Percentiles rank a stretch among this genome's conserved stretches.
Evolutionary conservation across 2,797 vertebrate genomes (phyloP).

Genomic region (Hafferia zeledoni): DNA sequence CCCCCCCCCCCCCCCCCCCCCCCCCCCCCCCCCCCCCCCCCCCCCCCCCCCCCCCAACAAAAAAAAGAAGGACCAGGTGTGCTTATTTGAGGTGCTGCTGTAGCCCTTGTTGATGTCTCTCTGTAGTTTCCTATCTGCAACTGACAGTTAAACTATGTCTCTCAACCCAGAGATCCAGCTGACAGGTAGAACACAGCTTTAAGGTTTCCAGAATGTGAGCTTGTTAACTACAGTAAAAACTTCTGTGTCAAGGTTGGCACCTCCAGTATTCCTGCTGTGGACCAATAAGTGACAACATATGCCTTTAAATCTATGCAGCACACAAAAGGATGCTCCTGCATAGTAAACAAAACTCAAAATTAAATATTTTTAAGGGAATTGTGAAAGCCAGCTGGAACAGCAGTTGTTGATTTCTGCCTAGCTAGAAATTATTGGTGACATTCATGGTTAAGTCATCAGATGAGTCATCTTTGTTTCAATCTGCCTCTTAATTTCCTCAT

Average conservation of each 20-base stretch:
- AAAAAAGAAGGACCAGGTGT: background rate
- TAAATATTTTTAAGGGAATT: background rate
- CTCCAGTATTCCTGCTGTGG: background rate
- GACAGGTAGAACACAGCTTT: background rate
- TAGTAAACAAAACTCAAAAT: background rate
- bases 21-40: too few species aligned
- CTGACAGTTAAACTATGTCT: background rate
- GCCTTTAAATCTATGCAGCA: background rate
- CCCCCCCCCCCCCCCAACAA: too few species aligned
- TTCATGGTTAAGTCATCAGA: background rate
- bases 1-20: too few species aligned
- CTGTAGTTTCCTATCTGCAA: background rate
- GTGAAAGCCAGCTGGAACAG: background rate
- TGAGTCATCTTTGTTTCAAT: background rate
- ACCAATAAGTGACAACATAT: background rate
- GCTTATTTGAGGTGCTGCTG: background rate
- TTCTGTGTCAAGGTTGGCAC: background rate
- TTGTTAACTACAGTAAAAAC: background rate
- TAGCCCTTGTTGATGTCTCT: background rate
- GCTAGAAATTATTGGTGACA: background rate
- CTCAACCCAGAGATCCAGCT: background rate
- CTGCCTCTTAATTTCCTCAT: background rate
- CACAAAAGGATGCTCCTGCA: background rate
- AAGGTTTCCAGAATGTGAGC: background rate
- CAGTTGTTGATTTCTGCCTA: conserved; percentile 1